Evolutionary conservation across 2,113 vertebrate species (phyloP).

Genomic region (Shinisaurus crocodilurus): DNA sequence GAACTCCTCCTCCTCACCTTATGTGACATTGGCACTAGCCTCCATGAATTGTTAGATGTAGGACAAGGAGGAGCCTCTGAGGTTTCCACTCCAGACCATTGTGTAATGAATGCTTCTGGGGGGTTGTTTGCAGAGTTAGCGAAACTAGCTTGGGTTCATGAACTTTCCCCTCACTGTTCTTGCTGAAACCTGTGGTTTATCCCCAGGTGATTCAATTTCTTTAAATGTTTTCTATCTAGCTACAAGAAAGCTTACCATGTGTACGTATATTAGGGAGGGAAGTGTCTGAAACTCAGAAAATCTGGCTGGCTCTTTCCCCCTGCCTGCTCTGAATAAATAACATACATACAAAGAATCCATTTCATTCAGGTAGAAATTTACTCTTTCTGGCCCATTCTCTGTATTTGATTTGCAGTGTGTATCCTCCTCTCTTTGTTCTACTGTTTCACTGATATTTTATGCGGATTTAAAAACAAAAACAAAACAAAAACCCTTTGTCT

Average conservation of each 20-base stretch:
- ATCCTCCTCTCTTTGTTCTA: neutral
- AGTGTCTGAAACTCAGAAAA: neutral
- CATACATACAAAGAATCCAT: neutral
- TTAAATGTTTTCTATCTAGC: neutral
- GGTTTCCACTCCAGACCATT: neutral
- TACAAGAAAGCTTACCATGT: neutral
- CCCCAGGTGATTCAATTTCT: slow-evolving; percentile 7
- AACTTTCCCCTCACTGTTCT: slow-evolving; percentile 9
- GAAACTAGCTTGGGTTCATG: slow-evolving; percentile 21
- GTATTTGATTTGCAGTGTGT: neutral
- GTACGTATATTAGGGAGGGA: neutral
- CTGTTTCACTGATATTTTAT: too few species aligned
- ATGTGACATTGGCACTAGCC: neutral
- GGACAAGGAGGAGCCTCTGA: neutral
- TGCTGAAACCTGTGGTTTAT: slow-evolving; percentile 17
- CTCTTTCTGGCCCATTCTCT: neutral
- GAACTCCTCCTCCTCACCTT: neutral
- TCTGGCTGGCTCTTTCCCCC: neutral
- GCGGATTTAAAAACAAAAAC: too few species aligned
- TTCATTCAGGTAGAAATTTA: neutral
- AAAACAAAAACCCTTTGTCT: neutral
- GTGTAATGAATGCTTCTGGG: slow-evolving; percentile 8
- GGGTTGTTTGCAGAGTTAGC: slow-evolving; percentile 12
- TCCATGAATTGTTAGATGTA: neutral
- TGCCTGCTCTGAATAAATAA: neutral